Percentiles rank a stretch among this genome's conserved stretches.
Conservation (phyloP, 2,888 invertebrate species). For the Rhagonycha fulva region DNA sequence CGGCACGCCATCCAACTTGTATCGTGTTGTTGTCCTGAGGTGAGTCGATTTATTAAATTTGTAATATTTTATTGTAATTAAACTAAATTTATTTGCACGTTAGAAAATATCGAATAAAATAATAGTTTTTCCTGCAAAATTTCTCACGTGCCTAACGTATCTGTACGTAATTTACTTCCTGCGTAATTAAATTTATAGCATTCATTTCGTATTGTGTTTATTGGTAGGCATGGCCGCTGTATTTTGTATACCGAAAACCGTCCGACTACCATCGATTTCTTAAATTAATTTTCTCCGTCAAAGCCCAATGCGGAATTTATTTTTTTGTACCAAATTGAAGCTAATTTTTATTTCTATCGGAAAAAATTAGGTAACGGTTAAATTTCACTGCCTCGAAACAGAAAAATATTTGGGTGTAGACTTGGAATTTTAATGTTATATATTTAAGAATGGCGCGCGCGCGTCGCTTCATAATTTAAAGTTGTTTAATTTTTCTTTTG, state of each 20-base stretch:
- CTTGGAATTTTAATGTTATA: constrained; percentile 53
- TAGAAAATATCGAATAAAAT: constrained; percentile 45
- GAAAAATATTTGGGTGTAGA: constrained; percentile 54
- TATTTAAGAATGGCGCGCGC: constrained; percentile 53
- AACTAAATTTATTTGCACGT: constrained; percentile 45
- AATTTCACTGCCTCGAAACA: constrained; percentile 27
- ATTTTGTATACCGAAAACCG: constrained; percentile 33
- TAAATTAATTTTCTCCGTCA: constrained; percentile 50
- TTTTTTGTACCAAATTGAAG: constrained; percentile 41
- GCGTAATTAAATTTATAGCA: constrained; percentile 50
- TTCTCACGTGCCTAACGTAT: constrained; percentile 43
- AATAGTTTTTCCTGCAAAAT: constrained; percentile 52
- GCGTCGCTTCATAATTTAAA: constrained; percentile 42
- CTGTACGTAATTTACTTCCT: constrained; percentile 36
- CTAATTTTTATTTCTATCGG: constrained; percentile 42
- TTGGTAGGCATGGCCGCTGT: constrained; percentile 48
- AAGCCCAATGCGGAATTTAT: constrained; percentile 20
- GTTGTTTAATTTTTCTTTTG: constrained; percentile 16
- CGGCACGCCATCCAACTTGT: constrained; percentile 49
- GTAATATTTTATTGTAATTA: constrained; percentile 51
- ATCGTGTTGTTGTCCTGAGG: constrained; percentile 37
- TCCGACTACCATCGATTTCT: constrained; percentile 35
- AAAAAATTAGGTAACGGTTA: constrained; percentile 33
- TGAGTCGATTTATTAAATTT: constrained; percentile 48
- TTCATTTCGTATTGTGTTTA: constrained; percentile 35